Conservation (phyloP, 2,888 invertebrate genomes). For the Dolichomitus sp. region DNA sequence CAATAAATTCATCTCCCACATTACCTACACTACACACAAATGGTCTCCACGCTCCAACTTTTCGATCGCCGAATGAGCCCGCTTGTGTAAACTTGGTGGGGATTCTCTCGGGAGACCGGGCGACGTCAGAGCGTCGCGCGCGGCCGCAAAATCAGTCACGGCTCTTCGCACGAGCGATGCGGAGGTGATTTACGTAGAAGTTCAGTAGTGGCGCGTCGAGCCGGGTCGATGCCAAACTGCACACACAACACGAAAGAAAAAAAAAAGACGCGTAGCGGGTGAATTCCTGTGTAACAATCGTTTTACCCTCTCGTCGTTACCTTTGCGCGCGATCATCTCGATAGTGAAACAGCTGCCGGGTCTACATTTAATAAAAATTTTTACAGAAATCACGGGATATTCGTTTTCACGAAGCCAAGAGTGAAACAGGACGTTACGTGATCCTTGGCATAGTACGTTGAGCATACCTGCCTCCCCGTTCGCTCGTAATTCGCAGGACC, state of each 20-base stretch:
- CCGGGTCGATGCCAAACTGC: constrained; percentile 59
- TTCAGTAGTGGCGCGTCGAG: constrained; percentile 17
- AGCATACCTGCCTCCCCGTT: constrained; percentile 25
- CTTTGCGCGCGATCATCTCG: not conserved
- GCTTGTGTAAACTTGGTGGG: not conserved
- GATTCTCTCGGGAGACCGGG: constrained; percentile 2
- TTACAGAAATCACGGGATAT: not conserved
- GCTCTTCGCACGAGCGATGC: constrained; percentile 36
- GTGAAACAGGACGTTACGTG: constrained; percentile 47
- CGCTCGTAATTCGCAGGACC: constrained; percentile 40
- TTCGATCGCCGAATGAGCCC: not conserved
- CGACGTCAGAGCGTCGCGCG: constrained; percentile 26
- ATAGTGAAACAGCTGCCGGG: not conserved
- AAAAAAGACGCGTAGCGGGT: not conserved
- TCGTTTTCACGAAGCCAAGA: not conserved
- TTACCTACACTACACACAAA: not conserved
- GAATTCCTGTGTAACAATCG: not conserved
- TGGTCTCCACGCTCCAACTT: not conserved
- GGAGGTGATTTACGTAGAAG: constrained; percentile 27
- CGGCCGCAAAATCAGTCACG: constrained; percentile 32
- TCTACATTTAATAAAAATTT: not conserved
- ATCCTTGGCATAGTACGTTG: constrained; percentile 20
- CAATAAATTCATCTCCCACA: not conserved
- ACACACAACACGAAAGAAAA: constrained; percentile 6
- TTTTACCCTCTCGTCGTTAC: not conserved